phyloP scores from a whole-genome alignment of 2,113 vertebrate species.

The Ceuthmochares aereus region DNA sequence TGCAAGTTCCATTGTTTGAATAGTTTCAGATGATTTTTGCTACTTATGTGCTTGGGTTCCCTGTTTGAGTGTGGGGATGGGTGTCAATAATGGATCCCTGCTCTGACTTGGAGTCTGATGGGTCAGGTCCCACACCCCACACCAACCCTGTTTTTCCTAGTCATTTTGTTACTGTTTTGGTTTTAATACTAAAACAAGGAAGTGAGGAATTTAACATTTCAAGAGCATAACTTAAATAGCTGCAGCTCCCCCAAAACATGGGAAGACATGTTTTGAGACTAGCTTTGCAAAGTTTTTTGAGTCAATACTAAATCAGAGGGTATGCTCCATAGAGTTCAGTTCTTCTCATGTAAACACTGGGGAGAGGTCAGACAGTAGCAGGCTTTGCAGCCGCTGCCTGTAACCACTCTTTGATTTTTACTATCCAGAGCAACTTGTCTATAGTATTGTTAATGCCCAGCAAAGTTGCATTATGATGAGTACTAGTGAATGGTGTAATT shows the following conservation, averaged over 20 bases:
- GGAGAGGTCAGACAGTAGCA: not conserved
- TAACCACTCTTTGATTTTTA: not conserved
- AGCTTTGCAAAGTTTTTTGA: not conserved
- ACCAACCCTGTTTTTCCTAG: not conserved
- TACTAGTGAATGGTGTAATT: fast-evolving
- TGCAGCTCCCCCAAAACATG: not conserved
- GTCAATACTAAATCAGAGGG: not conserved
- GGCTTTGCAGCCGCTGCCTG: not conserved
- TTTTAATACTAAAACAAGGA: not conserved
- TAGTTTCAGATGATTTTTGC: not conserved
- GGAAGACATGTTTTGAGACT: not conserved
- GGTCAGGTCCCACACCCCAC: not conserved
- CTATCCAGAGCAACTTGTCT: not conserved
- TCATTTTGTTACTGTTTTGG: not conserved
- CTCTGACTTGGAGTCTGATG: not conserved
- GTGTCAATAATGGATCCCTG: not conserved
- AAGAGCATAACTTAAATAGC: not conserved
- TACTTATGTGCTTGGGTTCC: not conserved
- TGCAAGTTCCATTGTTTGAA: not conserved
- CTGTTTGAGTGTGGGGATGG: not conserved
- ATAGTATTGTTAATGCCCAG: not conserved
- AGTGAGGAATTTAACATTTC: not conserved
- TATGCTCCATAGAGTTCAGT: not conserved
- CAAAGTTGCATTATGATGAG: not conserved
- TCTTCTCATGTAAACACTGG: not conserved